Evolutionary conservation across 2,797 vertebrate genomes (phyloP), one percentile per base, ranked within the genome.

Genomic region (Lacerta agilis): DNA sequence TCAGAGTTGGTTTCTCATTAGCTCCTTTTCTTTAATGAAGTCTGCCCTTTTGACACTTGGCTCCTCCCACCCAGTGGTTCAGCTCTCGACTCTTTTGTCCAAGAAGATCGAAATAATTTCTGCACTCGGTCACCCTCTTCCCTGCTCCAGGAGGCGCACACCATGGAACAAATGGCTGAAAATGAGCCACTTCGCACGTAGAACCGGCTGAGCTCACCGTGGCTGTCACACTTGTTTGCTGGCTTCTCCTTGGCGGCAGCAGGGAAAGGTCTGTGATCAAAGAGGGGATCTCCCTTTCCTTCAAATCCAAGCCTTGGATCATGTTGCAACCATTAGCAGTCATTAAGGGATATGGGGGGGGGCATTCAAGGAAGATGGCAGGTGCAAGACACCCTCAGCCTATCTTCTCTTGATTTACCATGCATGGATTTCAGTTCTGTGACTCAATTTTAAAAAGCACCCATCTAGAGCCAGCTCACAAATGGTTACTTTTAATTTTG

Each of bases 11-110:
- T 33, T 87, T 86, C 85, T 92, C 90, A 15, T 38, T 2, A 64
- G 72, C 67, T 88, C 83, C 43, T 64, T 87, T 81, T 83, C 73
- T 33, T 84, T 81, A 93, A 94, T 93, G 94, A 94, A 93, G 36
- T 82, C 87, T 0, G 4, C 88, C 36, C 90, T 72, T 84, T 83
- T 79, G 80, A 29, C 55, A 61, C n/a, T 58, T 82, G 61, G 66
- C 85, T 69, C 13, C 92, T 78, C 90, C 89, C 83, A 23, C 87
- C 93, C 90, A 71, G 86, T 92, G 88, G 66, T 90, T 90, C 41
- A 93, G 90, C 89, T 92, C 89, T 92, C 88, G n/a, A 61, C 69
- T 91, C 91, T 92, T 61, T 90, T 91, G 91, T 88, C 91, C 88
- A 82, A 91, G 5, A 89, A 75, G 45, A 71, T 72, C 10, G 90